phyloP scores from a whole-genome alignment of 2,888 invertebrate species.

The Tenodera sinensis region DNA sequence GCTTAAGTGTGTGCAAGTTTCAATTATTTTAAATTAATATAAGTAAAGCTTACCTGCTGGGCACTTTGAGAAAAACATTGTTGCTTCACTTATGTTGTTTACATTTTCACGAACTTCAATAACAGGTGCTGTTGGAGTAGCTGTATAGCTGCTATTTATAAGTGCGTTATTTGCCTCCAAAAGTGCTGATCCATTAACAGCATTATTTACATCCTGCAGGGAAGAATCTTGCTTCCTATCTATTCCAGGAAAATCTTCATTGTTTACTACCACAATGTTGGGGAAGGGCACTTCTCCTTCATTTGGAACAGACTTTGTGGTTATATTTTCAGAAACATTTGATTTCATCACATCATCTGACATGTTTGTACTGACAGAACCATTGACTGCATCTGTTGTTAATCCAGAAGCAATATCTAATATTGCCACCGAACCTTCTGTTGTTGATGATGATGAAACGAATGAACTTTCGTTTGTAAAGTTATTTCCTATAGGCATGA shows the following conservation, averaged over 20 bases:
- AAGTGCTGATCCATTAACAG: background rate
- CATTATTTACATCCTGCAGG: background rate
- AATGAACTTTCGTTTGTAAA: background rate
- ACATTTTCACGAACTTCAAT: background rate
- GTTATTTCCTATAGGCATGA: background rate
- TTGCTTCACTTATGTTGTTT: background rate
- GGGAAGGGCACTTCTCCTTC: background rate
- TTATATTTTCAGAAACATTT: background rate
- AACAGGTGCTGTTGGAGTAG: background rate
- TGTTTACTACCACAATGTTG: background rate
- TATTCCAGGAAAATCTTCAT: background rate
- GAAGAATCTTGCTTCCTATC: background rate
- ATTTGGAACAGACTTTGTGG: background rate
- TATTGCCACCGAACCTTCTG: background rate
- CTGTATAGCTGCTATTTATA: background rate
- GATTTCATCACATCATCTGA: background rate
- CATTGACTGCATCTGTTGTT: background rate
- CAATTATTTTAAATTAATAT: background rate
- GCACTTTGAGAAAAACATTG: slow-evolving; percentile 49
- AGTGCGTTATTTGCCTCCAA: background rate
- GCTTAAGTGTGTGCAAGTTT: too few species aligned
- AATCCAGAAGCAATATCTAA: background rate
- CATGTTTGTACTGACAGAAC: background rate
- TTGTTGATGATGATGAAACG: background rate
- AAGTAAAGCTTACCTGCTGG: slow-evolving; percentile 38